Conservation (phyloP, 2,888 invertebrate genomes). For the Chironomus riparius region DNA sequence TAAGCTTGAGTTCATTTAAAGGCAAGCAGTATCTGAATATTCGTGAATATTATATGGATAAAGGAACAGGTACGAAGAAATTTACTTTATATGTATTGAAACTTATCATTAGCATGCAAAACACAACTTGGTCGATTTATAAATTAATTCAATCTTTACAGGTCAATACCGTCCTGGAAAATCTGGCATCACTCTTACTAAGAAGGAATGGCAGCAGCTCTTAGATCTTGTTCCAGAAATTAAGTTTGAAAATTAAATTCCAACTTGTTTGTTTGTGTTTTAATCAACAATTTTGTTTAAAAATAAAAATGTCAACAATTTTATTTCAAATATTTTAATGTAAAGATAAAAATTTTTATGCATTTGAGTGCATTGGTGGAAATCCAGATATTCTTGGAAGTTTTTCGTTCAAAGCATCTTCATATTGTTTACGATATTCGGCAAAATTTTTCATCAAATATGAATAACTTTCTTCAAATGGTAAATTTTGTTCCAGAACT, state of each 20-base stretch:
- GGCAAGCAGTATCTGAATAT: conserved; percentile 15
- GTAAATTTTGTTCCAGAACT: background rate
- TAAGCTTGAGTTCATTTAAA: conserved; percentile 13
- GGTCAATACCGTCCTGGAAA: conserved; percentile 18
- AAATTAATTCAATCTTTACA: background rate
- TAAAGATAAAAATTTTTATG: background rate
- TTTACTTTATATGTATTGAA: background rate
- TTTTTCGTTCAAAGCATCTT: background rate
- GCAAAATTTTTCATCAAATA: background rate
- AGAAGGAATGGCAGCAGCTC: conserved; percentile 5
- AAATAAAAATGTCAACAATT: background rate
- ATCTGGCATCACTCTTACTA: conserved; percentile 1
- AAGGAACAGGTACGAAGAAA: background rate
- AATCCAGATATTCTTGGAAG: background rate
- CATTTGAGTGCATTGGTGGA: background rate
- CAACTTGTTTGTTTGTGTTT: background rate
- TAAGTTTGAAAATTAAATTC: background rate
- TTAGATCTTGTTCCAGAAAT: conserved; percentile 1
- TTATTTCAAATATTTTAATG: background rate
- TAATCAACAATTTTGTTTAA: background rate
- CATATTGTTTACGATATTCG: background rate
- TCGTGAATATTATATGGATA: conserved; percentile 13
- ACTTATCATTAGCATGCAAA: too few species aligned
- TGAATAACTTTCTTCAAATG: background rate
- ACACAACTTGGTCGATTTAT: too few species aligned